Evolutionary conservation across 2,888 invertebrate species (phyloP), one percentile per base, ranked within the genome.

Genomic region (Mayetiola destructor): DNA sequence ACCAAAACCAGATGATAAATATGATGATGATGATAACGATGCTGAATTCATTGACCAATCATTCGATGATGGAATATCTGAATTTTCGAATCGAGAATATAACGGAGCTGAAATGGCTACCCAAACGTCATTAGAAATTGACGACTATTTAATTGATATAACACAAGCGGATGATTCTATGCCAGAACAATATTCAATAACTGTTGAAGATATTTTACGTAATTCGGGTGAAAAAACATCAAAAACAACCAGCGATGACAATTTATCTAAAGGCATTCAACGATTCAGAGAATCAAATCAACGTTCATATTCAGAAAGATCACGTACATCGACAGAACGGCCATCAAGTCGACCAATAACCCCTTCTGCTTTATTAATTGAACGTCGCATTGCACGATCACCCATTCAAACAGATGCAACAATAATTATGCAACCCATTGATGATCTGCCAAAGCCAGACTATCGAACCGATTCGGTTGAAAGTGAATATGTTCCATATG

Each of bases 41-140:
- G 59, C 59, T 18, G 61, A 53, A 16, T 20, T 9, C 3, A 18
- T 53, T 16, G 65, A 66, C 18, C 64, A 64, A 52, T 59, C 66
- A 18, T 68, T 67, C 42, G 62, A 63, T 42, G 64, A 64, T 56
- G 63, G 42, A 27, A 21, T 30, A 4, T 39, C 53, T 12, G 48
- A 39, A 36, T 27, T 55, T 20, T 66, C 58, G 60, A 64, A 55
- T 30, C 37, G 75, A 54, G 69, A 73, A 61, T 65, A 76, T 21
- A 67, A 77, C 60, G 87, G 87, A 70, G 81, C 81, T 23, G 85
- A 85, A 66, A 83, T 85, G 5, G 88, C 86, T 1, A 88, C 87
- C 1, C 89, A 90, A 72, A 90, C 89, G 0, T 88, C 88, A 0
- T 68, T 89, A 42, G 86, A 87, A 0, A 40, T 29, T 52, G 87